Base-by-base conservation (phyloP, 2,797 vertebrate genomes). In the Ctenosaura bakeri region DNA sequence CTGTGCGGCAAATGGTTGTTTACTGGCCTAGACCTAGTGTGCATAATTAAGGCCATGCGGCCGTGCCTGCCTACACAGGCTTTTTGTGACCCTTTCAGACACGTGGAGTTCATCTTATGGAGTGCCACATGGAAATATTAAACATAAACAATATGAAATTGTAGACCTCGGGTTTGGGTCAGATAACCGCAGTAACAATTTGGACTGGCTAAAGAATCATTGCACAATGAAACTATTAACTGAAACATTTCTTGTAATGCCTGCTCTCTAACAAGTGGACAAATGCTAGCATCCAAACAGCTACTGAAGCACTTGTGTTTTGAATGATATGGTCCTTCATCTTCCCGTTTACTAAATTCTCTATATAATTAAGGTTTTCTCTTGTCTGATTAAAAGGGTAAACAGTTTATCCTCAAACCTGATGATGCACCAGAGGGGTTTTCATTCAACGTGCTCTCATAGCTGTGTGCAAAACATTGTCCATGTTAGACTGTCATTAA, bases 401-500 rank as follows among this genome's bases (percentile, higher is more conserved):
- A 52, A 71, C 26, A 73, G 83, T 46, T 83, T 66, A 42, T 83
- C 80, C 32, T 83, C 35, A 86, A 82, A 83, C 56, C 20, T n/a
- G 16, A 56, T 71, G 24, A 35, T 56, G 62, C 32, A 50, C 8
- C 22, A 9, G 32, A 80, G 22, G 62, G 24, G 22, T 73, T 71
- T 85, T 79, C 16, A 46, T 50, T 52, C 82, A 88, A 80, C 32
- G 20, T 86, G 32, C 22, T 87, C 8, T 78, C 74, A 59, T 9
- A 59, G 38, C 52, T 59, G 18, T 73, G 32, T 38, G 78, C 83
- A 46, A 86, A 91, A 89, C 14, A 62, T 83, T 71, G 59, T 59
- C 73, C 66, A 16, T 26, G 38, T 87, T 74, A 74, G 74, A 85
- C 32, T 87, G 74, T 76, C 81, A 92, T 92, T 89, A 87, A 46